Evolutionary conservation across 2,113 vertebrate species (phyloP).

Genomic region (Calidris pugnax): DNA sequence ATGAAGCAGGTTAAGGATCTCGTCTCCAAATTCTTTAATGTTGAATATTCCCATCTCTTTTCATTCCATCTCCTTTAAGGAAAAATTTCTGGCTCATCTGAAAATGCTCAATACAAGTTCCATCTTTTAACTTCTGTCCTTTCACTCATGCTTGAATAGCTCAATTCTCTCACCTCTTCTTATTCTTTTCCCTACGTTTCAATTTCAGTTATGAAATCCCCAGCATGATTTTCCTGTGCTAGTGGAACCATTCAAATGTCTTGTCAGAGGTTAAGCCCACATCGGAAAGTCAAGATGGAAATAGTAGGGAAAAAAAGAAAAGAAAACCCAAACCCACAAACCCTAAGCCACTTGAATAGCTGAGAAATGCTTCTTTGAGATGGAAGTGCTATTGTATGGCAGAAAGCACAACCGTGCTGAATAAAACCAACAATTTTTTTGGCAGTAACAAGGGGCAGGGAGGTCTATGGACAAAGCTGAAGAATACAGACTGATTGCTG

Average conservation of each 20-base stretch:
- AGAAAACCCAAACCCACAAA: background rate
- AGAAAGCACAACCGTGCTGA: background rate
- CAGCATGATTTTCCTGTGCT: background rate
- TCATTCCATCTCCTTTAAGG: background rate
- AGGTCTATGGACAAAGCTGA: background rate
- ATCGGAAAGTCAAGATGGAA: background rate
- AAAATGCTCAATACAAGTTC: background rate
- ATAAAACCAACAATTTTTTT: background rate
- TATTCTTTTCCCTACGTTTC: background rate
- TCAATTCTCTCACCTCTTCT: background rate
- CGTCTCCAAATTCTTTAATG: background rate
- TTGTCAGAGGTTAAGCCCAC: background rate
- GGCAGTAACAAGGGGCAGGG: background rate
- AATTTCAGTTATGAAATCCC: slow-evolving; percentile 20
- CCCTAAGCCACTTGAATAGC: background rate
- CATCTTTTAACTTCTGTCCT: background rate
- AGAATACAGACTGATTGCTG: background rate
- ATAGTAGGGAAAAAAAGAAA: background rate
- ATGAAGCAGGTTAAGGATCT: background rate
- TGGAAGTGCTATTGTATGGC: background rate
- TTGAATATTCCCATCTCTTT: background rate
- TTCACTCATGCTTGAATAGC: background rate
- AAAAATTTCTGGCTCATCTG: background rate
- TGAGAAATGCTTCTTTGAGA: background rate
- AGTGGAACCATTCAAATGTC: background rate